A percentile compares a stretch with the other conserved stretches of the same genome.
phyloP scores from a whole-genome alignment of 2,113 vertebrate species.

The Alethe diademata region DNA sequence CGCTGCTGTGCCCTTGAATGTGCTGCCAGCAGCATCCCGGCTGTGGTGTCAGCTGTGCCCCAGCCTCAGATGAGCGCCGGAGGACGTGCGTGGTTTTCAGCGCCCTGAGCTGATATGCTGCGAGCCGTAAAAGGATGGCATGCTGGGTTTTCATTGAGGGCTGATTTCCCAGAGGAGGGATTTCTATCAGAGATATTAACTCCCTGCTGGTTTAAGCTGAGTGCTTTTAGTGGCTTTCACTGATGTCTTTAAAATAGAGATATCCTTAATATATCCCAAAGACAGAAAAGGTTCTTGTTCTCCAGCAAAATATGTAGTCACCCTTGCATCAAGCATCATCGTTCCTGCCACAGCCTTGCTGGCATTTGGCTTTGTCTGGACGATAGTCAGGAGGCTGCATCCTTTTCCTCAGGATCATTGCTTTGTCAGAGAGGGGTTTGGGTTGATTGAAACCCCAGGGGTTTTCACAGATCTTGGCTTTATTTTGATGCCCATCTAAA shows the following conservation, averaged over 20 bases:
- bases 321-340: not conserved
- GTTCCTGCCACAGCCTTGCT: not conserved
- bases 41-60: accelerated
- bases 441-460: not conserved
- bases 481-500: not conserved
- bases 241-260: not conserved
- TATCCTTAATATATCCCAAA: not conserved
- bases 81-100: accelerated
- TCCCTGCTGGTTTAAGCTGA: not conserved
- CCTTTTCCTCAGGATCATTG: not conserved
- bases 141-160: not conserved
- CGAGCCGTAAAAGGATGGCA: accelerated
- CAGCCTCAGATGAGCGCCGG: accelerated
- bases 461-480: not conserved
- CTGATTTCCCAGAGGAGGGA: not conserved
- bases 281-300: not conserved
- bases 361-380: not conserved
- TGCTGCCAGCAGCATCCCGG: accelerated
- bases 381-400: not conserved
- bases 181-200: not conserved
- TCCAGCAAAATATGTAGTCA: not conserved
- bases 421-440: not conserved
- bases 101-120: not conserved
- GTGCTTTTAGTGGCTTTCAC: not conserved
- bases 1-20: accelerated